Base-by-base conservation (phyloP, 1,140 invertebrate species). In the Archivesica marissinica region DNA sequence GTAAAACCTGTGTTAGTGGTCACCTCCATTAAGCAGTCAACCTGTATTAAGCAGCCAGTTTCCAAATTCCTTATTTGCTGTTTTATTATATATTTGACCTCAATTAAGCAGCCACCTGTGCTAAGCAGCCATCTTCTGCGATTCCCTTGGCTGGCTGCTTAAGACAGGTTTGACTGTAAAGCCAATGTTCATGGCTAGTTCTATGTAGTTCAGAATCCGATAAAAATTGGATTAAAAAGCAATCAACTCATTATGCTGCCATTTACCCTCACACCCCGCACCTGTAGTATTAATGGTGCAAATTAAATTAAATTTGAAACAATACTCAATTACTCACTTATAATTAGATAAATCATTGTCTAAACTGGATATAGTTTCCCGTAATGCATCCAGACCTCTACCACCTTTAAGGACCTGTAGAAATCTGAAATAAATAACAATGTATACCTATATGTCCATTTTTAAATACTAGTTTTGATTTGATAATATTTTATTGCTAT, bases 341-440 rank as follows among this genome's bases (percentile, higher is more conserved):
- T 70, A 81, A 33, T 81, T 23, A 1, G 66, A 44, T 20, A 81
- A 23, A 17, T 72, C 35, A 23, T 59, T 38, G 39, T 81, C 66
- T 23, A 81, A 30, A 72, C 64, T 52, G 1, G 79, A 81, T 30
- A 81, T 52, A 23, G 79, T 81, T 2, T 81, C 33, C 56, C 61
- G 38, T 47, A 79, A 35, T 0, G 25, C 17, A 13, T 35, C 23
- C 17, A 77, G 17, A 20, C 75, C 75, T 17, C 54, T 44, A 28
- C 3, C 7, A 17, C 11, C 4, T 50, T 13, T 2, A 20, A 47
- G 11, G 0, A 23, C 38, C 28, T 47, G 17, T 41, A 44, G 2
- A 68, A 23, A 68, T 15, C 64, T 68, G 64, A 9, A 66, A 66
- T n/a, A n/a, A n/a, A n/a, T n/a, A n/a, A n/a, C n/a, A n/a, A n/a